Percentiles rank a stretch among this genome's conserved stretches.
These are phyloP conservation scores for Onychorhynchus coronatus DNA, from an alignment of 2,113 vertebrate genomes.

Conservation along the genomic window DNA sequence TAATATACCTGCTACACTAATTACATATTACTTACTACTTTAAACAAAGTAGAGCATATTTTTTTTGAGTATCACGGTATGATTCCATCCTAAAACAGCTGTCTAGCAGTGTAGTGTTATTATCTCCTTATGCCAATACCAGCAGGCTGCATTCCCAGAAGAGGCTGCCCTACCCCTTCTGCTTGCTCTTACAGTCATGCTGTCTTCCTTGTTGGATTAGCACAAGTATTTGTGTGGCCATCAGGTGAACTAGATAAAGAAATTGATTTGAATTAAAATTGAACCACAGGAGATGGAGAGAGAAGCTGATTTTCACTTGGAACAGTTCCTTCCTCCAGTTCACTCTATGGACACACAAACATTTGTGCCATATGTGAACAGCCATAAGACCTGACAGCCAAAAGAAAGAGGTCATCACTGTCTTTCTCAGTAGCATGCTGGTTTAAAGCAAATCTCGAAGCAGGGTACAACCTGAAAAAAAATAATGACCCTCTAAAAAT, in stretches of 20 bases:
- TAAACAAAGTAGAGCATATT: background rate
- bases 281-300: background rate
- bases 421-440: background rate
- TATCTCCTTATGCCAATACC: background rate
- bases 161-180: background rate
- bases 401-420: background rate
- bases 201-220: background rate
- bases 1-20: background rate
- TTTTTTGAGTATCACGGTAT: background rate
- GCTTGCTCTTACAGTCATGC: background rate
- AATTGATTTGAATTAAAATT: background rate
- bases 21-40: background rate
- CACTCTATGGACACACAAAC: background rate
- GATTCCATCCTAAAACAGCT: background rate
- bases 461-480: background rate
- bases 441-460: background rate
- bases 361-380: background rate
- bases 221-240: background rate
- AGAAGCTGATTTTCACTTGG: background rate
- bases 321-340: background rate
- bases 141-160: background rate
- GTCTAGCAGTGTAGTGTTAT: background rate
- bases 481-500: background rate
- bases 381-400: background rate
- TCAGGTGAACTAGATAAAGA: conserved; percentile 11